Evolutionary conservation across 2,888 invertebrate genomes (phyloP).

Genomic region (Hypsopygia costalis): DNA sequence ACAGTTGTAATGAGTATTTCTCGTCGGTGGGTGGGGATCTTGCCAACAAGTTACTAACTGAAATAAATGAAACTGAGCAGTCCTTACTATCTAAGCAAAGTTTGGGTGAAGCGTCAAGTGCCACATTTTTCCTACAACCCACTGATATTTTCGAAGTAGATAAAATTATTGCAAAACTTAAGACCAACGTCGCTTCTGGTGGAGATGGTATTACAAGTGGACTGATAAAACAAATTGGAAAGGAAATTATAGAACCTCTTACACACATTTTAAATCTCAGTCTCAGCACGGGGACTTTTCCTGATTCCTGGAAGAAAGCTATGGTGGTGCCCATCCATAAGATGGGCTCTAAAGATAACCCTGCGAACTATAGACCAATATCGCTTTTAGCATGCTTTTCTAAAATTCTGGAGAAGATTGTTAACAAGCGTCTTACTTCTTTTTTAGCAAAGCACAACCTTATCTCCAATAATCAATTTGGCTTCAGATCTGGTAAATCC

Average conservation of each 20-base stretch:
- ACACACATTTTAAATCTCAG: constrained; percentile 10
- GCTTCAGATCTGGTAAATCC: neutral
- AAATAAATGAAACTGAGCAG: neutral
- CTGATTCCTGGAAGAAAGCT: constrained; percentile 9
- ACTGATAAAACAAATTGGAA: neutral
- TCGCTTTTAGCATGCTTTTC: neutral
- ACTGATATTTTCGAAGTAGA: constrained; percentile 7
- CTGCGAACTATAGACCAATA: constrained; percentile 2
- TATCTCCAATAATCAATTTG: constrained; percentile 1
- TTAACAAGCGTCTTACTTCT: neutral
- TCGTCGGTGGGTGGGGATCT: neutral
- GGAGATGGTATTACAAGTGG: neutral
- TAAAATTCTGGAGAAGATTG: constrained; percentile 3
- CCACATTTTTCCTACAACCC: neutral
- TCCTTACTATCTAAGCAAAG: neutral
- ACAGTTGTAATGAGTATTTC: constrained; percentile 10
- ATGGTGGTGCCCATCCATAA: constrained; percentile 11
- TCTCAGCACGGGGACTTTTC: constrained; percentile 7
- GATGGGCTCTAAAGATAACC: constrained; percentile 4
- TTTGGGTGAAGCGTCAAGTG: neutral
- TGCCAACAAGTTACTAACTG: neutral
- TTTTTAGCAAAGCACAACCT: neutral
- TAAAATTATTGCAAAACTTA: neutral
- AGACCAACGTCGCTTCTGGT: constrained; percentile 2
- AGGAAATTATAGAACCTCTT: neutral